Evolutionary conservation across 1,140 invertebrate species (phyloP), one percentile per base, ranked within the genome.

Genomic region (Anoplolepis gracilipes): DNA sequence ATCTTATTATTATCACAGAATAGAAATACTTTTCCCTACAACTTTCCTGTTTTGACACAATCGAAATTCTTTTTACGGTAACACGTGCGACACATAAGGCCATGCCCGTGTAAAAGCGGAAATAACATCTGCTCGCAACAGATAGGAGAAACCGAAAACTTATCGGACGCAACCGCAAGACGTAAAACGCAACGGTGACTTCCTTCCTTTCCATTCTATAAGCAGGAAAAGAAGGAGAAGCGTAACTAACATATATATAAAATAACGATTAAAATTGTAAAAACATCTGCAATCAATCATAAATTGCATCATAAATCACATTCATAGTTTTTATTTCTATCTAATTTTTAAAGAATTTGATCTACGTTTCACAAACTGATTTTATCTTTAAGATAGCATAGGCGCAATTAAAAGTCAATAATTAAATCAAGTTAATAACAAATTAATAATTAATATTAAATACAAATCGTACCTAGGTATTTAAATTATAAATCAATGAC

Each of bases 81-180:
- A 86, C 89, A 90, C 79, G 84, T 90, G 89, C 81, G 57, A 39
- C 25, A n/a, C 78, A 84, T 59, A 84, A 84, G 87, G 57, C 49
- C 28, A 42, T 22, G 22, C n/a, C 30, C 55, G 67, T 59, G 64
- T 42, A 84, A 87, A 77, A 85, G 73, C 89, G 89, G 89, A 90
- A 90, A 78, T 84, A 87, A 88, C 89, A 90, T 90, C 88, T 90
- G 89, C 65, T 42, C 36, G 22, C 25, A 33, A 62, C 55, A 39
- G 64, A 82, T 79, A 86, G 62, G 79, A 87, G 72, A 90, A 77
- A 84, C 75, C 86, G 78, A 90, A 87, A 86, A 86, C 73, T 81
- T 57, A 65, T 75, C 53, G 53, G 70, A 88, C 73, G 64, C 53
- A n/a, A 84, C 87, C 78, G 72, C 84, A 75, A 67, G n/a, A 78